Percentiles rank a stretch among this genome's conserved stretches.
These are phyloP conservation scores for Drosophila lacertosa DNA, from an alignment of 1,140 invertebrate species.

Conservation along the genomic window DNA sequence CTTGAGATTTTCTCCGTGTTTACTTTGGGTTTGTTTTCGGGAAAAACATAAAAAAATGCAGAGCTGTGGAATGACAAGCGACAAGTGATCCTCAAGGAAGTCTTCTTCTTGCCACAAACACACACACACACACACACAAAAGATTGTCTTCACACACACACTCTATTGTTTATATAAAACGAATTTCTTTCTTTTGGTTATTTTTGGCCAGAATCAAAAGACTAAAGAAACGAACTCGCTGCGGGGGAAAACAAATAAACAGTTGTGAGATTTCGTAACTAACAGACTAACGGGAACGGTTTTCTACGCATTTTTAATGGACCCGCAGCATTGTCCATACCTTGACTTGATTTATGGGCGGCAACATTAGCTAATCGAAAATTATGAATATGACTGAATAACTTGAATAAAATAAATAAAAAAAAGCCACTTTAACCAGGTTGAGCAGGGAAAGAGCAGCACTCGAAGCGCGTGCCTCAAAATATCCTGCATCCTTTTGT, in stretches of 20 bases:
- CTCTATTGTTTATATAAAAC: not conserved
- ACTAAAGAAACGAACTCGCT: constrained; percentile 62
- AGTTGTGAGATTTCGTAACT: constrained; percentile 64
- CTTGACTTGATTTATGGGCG: constrained; percentile 67
- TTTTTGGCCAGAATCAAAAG: constrained; percentile 53
- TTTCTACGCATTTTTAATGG: constrained; percentile 47
- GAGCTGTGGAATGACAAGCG: constrained; percentile 61
- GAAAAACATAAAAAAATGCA: constrained; percentile 71
- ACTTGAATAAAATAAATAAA: too few species aligned
- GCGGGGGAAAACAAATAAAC: constrained; percentile 54
- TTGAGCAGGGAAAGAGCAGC: constrained; percentile 6
- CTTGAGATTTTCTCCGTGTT: constrained; percentile 54
- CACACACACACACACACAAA: constrained; percentile 21
- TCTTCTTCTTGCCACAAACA: constrained; percentile 20
- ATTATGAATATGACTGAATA: constrained; percentile 32
- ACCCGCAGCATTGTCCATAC: constrained; percentile 45
- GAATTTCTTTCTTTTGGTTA: not conserved
- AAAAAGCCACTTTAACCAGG: constrained; percentile 38
- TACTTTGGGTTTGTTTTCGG: constrained; percentile 31
- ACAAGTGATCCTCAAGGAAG: constrained; percentile 61
- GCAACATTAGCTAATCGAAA: constrained; percentile 73
- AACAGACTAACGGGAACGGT: constrained; percentile 62
- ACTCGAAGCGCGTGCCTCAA: constrained; percentile 63
- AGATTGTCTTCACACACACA: not conserved
- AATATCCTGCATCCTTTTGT: constrained; percentile 44